Base-by-base conservation (phyloP, 2,888 invertebrate species). In the Sphaerolaimus hirsutus region DNA sequence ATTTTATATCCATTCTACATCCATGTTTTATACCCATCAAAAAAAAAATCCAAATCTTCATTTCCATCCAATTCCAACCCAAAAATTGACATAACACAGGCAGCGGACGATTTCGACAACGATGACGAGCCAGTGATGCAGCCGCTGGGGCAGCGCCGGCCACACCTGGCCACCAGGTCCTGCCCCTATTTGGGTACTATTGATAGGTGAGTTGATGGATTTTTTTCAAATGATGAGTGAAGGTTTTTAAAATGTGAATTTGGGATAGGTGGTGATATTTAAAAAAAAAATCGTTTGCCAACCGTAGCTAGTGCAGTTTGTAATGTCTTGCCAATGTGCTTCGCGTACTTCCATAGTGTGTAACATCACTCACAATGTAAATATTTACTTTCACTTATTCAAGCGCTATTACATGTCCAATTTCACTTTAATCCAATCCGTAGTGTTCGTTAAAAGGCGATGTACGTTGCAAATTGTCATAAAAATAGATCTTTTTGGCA, bases 131-230 rank as follows among this genome's bases (percentile, higher is more conserved):
- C 32, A 23, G 32, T 23, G 32, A n/a, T 22, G 21, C 19, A 10
- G 19, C 2, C 2, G 7, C 26, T 19, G 14, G 14, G 2, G 7
- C 21, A 7, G 24, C 19, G 43, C 2, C 3, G 14, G 43, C 2
- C 10, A 2, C 53, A 55, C 43, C 52, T 53, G 32, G 49, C 54
- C 41, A 56, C 53, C 23, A 48, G 57, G 19, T 50, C 49, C 10
- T 97, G 97, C 60, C 97, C 97, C 0, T 97, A 97, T 63, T 69
- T 97, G 58, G 97, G 97, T 61, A 93, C 93, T 1, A 99, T 99
- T 50, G 91, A 97, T 66, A 74, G 97, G 68, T 69, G 50, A 42
- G 22, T 35, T 38, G 1, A n/a, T 29, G 21, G 24, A 19, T 1
- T 35, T 17, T 17, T 19, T 26, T 14, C 24, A 17, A 19, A 40